These are phyloP conservation scores for Trisateles emortualis DNA, from an alignment of 2,888 invertebrate species.

Conservation along the genomic window DNA sequence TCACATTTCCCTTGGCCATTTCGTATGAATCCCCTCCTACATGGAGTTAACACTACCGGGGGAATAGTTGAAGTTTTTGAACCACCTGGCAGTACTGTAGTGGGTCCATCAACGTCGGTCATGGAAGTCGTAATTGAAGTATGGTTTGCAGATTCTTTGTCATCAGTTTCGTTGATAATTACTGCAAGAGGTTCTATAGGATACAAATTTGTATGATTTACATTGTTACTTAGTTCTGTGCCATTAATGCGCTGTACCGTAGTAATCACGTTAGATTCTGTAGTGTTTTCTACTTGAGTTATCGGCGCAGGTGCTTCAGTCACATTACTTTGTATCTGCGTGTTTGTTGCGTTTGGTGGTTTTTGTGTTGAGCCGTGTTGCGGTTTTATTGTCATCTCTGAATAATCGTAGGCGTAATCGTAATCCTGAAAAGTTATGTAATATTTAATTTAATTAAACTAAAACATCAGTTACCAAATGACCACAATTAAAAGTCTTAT, in stretches of 20 bases:
- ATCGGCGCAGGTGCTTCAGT: slow-evolving; percentile 47
- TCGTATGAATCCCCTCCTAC: slow-evolving; percentile 74
- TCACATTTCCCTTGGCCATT: slow-evolving; percentile 78
- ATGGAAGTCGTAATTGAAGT: slow-evolving; percentile 25
- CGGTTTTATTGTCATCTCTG: slow-evolving; percentile 91
- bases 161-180: not conserved
- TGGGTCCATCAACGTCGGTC: slow-evolving; percentile 14
- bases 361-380: slow-evolving; percentile 75
- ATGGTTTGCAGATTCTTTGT: slow-evolving; percentile 12
- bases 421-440: slow-evolving; percentile 86
- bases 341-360: slow-evolving; percentile 67
- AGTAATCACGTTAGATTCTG: slow-evolving; percentile 18
- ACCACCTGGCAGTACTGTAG: slow-evolving; percentile 25
- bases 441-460: not conserved
- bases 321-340: slow-evolving; percentile 53
- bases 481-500: too few species aligned
- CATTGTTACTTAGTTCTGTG: not conserved
- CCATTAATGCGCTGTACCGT: not conserved
- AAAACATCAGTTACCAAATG: not conserved
- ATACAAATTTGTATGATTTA: not conserved
- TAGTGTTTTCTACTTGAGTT: slow-evolving; percentile 41
- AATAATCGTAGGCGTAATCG: slow-evolving; percentile 91
- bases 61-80: slow-evolving; percentile 29
- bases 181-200: not conserved
- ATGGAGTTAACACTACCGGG: slow-evolving; percentile 46